Percentiles rank a stretch among this genome's conserved stretches.
Evolutionary conservation across 2,888 invertebrate species (phyloP).

Genomic region (Drosophila anceps): DNA sequence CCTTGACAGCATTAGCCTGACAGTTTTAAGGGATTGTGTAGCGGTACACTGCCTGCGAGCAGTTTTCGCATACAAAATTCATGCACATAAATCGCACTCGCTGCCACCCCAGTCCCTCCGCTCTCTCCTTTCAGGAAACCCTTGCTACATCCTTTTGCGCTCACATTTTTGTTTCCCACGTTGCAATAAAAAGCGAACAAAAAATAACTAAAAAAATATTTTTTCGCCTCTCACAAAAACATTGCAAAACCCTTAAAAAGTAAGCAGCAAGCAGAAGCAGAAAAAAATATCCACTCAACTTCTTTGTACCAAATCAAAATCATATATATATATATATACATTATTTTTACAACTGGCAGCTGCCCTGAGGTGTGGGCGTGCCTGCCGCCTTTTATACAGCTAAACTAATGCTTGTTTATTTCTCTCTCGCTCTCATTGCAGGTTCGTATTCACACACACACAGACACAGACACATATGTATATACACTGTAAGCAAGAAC

Average conservation of each 20-base stretch:
- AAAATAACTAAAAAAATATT: constrained; percentile 41
- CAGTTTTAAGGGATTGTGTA: constrained; percentile 60
- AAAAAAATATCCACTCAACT: constrained; percentile 32
- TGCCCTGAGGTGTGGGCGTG: constrained; percentile 46
- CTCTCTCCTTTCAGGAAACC: constrained; percentile 5
- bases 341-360: constrained; percentile 18
- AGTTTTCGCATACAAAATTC: constrained; percentile 60
- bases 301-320: constrained; percentile 47
- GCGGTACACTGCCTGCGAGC: constrained; percentile 62
- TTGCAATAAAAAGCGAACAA: constrained; percentile 46
- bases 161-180: constrained; percentile 62
- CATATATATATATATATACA: constrained; percentile 16
- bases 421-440: constrained; percentile 52
- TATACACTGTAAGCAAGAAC: constrained; percentile 34
- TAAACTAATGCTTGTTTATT: constrained; percentile 57
- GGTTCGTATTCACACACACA: constrained; percentile 69
- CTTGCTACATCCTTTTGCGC: constrained; percentile 29
- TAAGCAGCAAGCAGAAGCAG: constrained; percentile 17
- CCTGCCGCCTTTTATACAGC: constrained; percentile 62
- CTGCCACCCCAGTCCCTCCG: neutral
- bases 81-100: constrained; percentile 65
- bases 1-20: constrained; percentile 57
- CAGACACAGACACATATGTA: too few relatives aligned
- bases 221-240: constrained; percentile 30
- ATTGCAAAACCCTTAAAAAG: constrained; percentile 28